These are phyloP conservation scores for Grallaria varia DNA, from an alignment of 2,113 vertebrate genomes.

Conservation along the genomic window DNA sequence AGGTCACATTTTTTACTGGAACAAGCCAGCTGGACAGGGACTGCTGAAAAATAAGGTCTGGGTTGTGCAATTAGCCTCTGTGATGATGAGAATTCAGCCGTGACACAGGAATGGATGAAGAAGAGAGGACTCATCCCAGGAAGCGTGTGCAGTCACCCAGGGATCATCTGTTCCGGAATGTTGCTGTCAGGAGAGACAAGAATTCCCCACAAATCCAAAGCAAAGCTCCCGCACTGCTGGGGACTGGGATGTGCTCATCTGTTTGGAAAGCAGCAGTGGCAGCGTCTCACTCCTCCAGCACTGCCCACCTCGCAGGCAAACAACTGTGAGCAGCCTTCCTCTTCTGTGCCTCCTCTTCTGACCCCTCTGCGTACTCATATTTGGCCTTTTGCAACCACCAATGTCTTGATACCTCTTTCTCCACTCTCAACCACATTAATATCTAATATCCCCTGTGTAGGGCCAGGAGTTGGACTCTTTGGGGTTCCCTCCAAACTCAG, in stretches of 20 bases:
- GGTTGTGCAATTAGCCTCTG: background rate
- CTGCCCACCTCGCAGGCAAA: background rate
- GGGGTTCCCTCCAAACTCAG: background rate
- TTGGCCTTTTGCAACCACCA: background rate
- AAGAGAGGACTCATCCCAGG: background rate
- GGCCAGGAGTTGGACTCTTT: background rate
- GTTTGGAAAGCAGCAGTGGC: background rate
- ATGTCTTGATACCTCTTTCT: background rate
- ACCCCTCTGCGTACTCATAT: background rate
- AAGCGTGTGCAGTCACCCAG: rapidly evolving
- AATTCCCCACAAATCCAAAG: background rate
- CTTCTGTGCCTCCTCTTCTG: background rate
- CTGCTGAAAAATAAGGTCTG: background rate
- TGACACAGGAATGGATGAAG: background rate
- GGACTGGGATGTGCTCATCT: background rate
- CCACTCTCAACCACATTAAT: background rate
- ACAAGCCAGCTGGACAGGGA: background rate
- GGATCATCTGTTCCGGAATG: background rate
- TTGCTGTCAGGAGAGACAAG: background rate
- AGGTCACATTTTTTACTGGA: background rate
- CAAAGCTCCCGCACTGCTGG: background rate
- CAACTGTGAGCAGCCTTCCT: background rate
- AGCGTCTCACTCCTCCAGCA: rapidly evolving
- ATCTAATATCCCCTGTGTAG: background rate
- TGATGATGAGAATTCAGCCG: rapidly evolving